These are phyloP conservation scores for Chroicocephalus ridibundus DNA, from an alignment of 2,113 vertebrate genomes.

Conservation along the genomic window DNA sequence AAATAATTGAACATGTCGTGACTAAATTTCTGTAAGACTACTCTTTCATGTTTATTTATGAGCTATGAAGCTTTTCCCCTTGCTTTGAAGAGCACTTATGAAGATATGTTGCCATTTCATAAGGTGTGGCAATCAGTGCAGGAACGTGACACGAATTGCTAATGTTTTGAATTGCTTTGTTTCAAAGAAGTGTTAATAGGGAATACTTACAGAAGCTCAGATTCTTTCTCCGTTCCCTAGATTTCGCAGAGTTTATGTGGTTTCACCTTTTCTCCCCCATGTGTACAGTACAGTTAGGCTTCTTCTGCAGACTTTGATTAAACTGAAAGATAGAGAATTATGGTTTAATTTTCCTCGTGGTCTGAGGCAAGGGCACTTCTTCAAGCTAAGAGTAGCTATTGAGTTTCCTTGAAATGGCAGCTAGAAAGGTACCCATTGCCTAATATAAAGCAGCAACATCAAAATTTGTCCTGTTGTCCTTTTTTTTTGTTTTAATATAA, in stretches of 20 bases:
- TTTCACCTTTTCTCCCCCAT: not conserved
- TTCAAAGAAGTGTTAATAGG: not conserved
- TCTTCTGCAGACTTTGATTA: not conserved
- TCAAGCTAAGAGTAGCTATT: not conserved
- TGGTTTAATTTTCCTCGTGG: not conserved
- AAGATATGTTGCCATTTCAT: not conserved
- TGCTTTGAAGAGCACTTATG: slow-evolving; percentile 45
- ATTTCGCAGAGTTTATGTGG: not conserved
- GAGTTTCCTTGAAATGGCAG: not conserved
- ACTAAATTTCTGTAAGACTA: not conserved
- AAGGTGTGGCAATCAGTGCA: slow-evolving; percentile 27
- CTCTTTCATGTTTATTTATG: not conserved
- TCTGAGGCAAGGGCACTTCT: not conserved
- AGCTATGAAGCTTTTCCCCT: slow-evolving; percentile 19
- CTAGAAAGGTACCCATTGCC: not conserved
- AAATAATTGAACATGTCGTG: not conserved
- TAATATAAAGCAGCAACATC: not conserved
- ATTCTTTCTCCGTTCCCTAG: not conserved
- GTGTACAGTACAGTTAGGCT: not conserved
- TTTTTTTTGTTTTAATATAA: not conserved
- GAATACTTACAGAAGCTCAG: not conserved
- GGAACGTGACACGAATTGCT: slow-evolving; percentile 9
- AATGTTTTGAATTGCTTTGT: slow-evolving; percentile 24
- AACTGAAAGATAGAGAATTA: not conserved
- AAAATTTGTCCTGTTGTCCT: not conserved